These are phyloP conservation scores for Onychomys leucogaster DNA, from an alignment of 2,797 vertebrate species.

Conservation along the genomic window DNA sequence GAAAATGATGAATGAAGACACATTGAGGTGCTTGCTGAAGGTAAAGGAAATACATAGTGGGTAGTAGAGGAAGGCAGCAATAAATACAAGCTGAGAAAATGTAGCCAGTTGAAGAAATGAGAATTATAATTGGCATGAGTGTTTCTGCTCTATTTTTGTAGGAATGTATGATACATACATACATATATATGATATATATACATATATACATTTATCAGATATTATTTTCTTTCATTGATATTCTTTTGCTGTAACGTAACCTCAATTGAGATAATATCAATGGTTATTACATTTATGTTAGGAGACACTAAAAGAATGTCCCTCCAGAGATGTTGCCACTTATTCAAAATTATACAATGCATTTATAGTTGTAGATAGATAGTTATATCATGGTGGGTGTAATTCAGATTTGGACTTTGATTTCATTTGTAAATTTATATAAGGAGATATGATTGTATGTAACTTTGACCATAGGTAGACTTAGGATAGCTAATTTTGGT, in stretches of 20 bases:
- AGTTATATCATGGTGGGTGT: not conserved
- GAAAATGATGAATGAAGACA: not conserved
- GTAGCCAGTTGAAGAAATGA: not conserved
- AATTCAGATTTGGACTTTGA: not conserved
- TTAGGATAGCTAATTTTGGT: not conserved
- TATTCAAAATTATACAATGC: not conserved
- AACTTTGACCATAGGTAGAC: too few relatives aligned
- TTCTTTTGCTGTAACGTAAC: not conserved
- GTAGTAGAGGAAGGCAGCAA: not conserved
- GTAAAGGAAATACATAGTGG: not conserved
- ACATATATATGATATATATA: not conserved
- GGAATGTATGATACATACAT: not conserved
- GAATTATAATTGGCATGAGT: not conserved
- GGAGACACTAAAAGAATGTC: not conserved
- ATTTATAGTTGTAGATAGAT: not conserved
- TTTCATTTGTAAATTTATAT: not conserved
- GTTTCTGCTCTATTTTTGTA: not conserved
- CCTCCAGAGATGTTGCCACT: not conserved
- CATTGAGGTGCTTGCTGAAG: not conserved
- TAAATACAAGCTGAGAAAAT: not conserved
- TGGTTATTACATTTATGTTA: not conserved
- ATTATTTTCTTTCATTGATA: not conserved
- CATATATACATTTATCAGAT: not conserved
- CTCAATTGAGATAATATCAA: not conserved
- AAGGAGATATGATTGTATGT: too few relatives aligned